phyloP scores from a whole-genome alignment of 2,888 invertebrate genomes.

The Cabera pusaria region DNA sequence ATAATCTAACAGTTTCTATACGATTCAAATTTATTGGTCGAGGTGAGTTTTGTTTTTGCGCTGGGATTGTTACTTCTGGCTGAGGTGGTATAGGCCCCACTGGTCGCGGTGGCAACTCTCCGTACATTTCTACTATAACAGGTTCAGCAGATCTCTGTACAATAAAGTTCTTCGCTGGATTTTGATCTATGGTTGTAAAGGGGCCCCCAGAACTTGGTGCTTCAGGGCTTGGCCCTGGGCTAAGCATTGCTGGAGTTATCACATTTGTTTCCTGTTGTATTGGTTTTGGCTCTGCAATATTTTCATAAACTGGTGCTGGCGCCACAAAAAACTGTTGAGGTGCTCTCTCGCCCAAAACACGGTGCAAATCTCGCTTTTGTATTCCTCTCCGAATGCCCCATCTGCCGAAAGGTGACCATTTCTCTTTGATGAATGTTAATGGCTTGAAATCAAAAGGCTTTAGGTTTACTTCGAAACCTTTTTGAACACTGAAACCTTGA shows the following conservation, averaged over 20 bases:
- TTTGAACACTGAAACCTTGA: conserved; percentile 31
- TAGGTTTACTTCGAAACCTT: conserved; percentile 16
- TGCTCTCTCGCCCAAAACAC: background rate
- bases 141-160: conserved; percentile 2
- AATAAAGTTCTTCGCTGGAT: conserved; percentile 8
- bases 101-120: conserved; percentile 20
- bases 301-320: conserved; percentile 40
- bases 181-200: conserved; percentile 6
- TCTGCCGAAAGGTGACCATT: conserved; percentile 53
- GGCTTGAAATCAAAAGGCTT: conserved; percentile 44
- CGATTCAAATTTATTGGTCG: no score
- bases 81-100: background rate
- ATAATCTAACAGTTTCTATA: no score
- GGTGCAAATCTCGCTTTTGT: conserved; percentile 32
- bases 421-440: conserved; percentile 49
- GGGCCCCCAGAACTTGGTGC: background rate
- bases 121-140: conserved; percentile 11
- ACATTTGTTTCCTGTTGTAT: conserved; percentile 2
- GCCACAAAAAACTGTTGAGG: conserved; percentile 8
- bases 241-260: no score
- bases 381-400: conserved; percentile 38
- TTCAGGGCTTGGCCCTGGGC: background rate
- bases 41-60: no score
- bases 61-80: no score
- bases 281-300: conserved; percentile 26